Conservation (phyloP, 2,888 invertebrate species). For the Xanthostigma xanthostigma region DNA sequence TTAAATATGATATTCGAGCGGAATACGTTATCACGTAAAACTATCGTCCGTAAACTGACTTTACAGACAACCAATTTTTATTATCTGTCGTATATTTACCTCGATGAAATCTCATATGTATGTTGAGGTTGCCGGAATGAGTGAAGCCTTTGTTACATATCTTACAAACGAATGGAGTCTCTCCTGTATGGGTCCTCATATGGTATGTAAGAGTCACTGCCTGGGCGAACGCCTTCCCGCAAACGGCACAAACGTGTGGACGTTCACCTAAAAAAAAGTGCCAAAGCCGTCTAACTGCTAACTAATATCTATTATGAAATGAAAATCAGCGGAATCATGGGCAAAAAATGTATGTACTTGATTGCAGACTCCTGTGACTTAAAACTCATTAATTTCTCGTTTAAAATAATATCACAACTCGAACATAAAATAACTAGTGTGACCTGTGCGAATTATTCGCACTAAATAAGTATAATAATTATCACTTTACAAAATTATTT, state of each 20-base stretch:
- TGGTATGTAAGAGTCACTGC: slow-evolving; percentile 18
- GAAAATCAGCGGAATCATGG: no score
- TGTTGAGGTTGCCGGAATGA: slow-evolving; percentile 20
- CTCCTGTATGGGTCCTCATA: slow-evolving; percentile 17
- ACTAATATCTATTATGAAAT: background rate
- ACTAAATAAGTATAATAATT: no score
- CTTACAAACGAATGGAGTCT: slow-evolving; percentile 7
- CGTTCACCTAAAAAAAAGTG: slow-evolving; percentile 13
- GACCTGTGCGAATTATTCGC: no score
- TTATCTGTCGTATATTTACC: background rate
- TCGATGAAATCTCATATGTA: slow-evolving; percentile 15
- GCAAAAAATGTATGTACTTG: no score
- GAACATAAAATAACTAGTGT: no score
- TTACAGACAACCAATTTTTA: background rate
- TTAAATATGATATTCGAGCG: no score
- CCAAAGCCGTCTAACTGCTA: no score
- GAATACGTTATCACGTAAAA: no score
- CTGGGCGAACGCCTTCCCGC: slow-evolving; percentile 20
- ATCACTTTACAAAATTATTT: no score
- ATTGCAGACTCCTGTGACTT: background rate
- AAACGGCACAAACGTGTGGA: slow-evolving; percentile 18
- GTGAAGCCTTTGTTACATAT: slow-evolving; percentile 16
- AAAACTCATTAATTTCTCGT: no score
- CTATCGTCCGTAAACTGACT: no score
- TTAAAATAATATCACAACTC: background rate